Percentiles rank a stretch among this genome's conserved stretches.
Evolutionary conservation across 2,797 vertebrate genomes (phyloP).

Genomic region (Ceyx erithaca): DNA sequence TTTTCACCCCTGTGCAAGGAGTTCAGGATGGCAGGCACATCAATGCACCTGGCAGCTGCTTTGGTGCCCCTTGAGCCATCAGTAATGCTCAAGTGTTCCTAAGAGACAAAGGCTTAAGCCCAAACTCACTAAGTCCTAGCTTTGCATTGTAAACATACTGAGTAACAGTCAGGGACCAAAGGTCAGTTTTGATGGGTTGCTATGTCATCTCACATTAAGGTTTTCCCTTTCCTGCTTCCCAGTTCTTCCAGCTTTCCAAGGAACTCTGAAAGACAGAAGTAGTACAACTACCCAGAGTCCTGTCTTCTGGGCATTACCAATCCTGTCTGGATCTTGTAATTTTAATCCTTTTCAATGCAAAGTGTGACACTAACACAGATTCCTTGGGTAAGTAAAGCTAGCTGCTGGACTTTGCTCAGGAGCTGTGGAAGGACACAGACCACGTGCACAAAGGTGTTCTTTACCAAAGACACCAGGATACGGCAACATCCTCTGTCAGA

Average conservation of each 20-base stretch:
- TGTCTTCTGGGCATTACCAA: neutral
- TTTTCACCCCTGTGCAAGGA: neutral
- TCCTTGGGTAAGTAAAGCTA: neutral
- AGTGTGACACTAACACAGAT: neutral
- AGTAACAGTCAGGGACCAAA: neutral
- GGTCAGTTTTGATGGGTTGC: neutral
- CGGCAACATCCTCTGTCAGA: neutral
- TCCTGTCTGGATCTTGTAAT: neutral
- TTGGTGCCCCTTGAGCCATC: neutral
- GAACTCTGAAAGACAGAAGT: neutral
- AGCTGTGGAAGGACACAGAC: neutral
- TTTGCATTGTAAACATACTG: neutral
- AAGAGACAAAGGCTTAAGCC: neutral
- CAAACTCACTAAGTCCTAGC: neutral
- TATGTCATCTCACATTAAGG: neutral
- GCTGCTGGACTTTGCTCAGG: constrained; percentile 12
- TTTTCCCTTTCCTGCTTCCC: neutral
- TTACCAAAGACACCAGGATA: neutral
- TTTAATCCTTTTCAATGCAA: neutral
- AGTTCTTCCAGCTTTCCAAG: neutral
- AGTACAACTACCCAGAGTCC: neutral
- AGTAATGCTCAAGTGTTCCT: neutral
- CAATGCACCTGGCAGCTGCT: neutral
- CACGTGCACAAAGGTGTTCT: fast-evolving
- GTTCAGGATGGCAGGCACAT: neutral